These are phyloP conservation scores for Caenorhabditis imperialis DNA, from an alignment of 2,888 invertebrate species.

Conservation along the genomic window DNA sequence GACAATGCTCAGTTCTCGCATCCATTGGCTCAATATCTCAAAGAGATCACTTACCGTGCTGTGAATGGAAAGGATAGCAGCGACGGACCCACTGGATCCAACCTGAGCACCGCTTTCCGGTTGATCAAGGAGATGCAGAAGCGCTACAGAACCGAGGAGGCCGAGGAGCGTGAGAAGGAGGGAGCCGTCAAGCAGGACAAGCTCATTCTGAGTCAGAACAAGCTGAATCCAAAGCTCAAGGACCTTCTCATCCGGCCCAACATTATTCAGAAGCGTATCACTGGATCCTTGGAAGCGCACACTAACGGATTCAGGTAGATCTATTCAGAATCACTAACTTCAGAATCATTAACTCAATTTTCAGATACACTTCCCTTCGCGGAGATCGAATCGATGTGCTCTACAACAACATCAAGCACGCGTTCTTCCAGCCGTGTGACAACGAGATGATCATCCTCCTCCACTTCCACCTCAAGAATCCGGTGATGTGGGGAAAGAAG, in stretches of 20 bases:
- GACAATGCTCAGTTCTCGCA: slow-evolving; percentile 92
- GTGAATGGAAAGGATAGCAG: slow-evolving; percentile 83
- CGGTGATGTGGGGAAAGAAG: slow-evolving; percentile 99
- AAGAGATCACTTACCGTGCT: slow-evolving; percentile 85
- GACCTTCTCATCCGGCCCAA: slow-evolving; percentile 93
- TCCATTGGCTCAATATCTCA: slow-evolving; percentile 95
- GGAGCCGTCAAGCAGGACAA: slow-evolving; percentile 98
- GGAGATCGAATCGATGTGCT: slow-evolving; percentile 99
- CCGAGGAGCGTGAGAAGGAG: slow-evolving; percentile 97
- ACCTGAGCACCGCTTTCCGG: slow-evolving; percentile 95
- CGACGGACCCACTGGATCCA: slow-evolving; percentile 91
- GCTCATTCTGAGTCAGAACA: slow-evolving; percentile 86
- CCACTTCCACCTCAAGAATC: slow-evolving; percentile 98
- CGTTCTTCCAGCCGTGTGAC: slow-evolving; percentile 92
- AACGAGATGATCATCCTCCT: slow-evolving; percentile 99
- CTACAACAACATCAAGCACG: slow-evolving; percentile 99
- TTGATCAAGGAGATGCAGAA: slow-evolving; percentile 99
- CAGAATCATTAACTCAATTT: slow-evolving; percentile 63
- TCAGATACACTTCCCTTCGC: slow-evolving; percentile 95
- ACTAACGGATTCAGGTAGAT: slow-evolving; percentile 82
- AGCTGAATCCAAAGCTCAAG: slow-evolving; percentile 91
- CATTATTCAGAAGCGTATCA: slow-evolving; percentile 85
- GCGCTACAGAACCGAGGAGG: slow-evolving; percentile 92
- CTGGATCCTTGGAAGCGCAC: slow-evolving; percentile 91
- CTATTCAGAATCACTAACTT: neutral